Base-by-base conservation (phyloP, 2,888 invertebrate species). In the Galerucella calmariensis region DNA sequence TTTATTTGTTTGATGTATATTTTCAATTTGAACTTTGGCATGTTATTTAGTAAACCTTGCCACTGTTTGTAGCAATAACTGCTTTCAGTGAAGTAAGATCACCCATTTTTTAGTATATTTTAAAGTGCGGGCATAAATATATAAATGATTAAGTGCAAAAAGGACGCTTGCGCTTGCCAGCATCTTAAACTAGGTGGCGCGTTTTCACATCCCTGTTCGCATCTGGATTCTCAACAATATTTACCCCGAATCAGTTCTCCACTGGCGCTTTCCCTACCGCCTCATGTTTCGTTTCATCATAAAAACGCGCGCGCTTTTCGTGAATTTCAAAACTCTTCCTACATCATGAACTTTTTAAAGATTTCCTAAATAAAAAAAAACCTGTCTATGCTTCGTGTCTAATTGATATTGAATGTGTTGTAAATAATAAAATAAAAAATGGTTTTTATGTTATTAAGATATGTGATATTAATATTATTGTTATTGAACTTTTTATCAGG, bases 161-260 rank as follows among this genome's bases (percentile, higher is more conserved):
- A 78, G 78, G 69, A 80, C 81, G 82, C 80, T 62, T 82, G 83
- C 83, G 83, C 83, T 75, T 79, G 78, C 79, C 78, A 74, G 76
- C 83, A 88, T 89, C 77, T 85, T 89, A 73, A 87, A 77, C 88
- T 88, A 85, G 84, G 85, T 84, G 84, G 84, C 86, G 85, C 85
- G 84, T 82, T 83, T 81, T 79, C 82, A 82, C 82, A 84, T 84
- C 83, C 83, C 75, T 76, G 78, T 79, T 82, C 84, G 84, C 82
- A 84, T 84, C 84, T 83, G 83, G 84, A 84, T 80, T 83, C 83
- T 81, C 84, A 83, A 83, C 83, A 84, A 82, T 82, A 80, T 76
- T 82, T 80, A 81, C 82, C 83, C 81, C 78, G 81, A 83, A 81
- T 83, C 84, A 86, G 86, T 86, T 82, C 78, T 78, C 79, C 76